Evolutionary conservation across 2,113 vertebrate species (phyloP), one percentile per base, ranked within the genome.

Genomic region (Cathartes aura): DNA sequence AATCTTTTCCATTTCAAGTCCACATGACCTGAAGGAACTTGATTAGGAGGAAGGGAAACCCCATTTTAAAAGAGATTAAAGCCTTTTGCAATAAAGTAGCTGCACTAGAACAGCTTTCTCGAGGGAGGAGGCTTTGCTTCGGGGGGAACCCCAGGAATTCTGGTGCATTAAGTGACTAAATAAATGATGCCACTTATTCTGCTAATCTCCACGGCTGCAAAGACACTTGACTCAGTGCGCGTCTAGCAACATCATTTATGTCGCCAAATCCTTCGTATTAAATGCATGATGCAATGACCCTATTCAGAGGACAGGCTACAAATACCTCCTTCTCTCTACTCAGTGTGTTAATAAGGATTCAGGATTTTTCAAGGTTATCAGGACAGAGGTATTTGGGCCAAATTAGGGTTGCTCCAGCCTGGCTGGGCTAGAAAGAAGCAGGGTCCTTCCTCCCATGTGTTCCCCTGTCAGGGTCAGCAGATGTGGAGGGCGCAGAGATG

Each of bases 41-140:
- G 67, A 84, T 95, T 75, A 71, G 64, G 63, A 90, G 52, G 86
- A 93, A 60, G 42, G 43, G 62, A 95, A 96, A 58, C 47, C 63
- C 47, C 30, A 34, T 93, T 96, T 84, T 84, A 59, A 85, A 74
- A 91, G 66, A 71, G 84, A 95, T 94, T 95, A 90, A 96, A 93
- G 42, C 56, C 27, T 93, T 89, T 56, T 64, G 45, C 58, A 50
- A 12, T 63, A 16, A 93, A 85, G 53, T 87, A 45, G 32, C 66
- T 89, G 48, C 40, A 47, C 34, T 26, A 50, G 66, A 89, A 34
- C 34, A 72, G 87, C 64, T 88, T 87, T 81, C 50, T 30, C 1
- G 1, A 63, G 59, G 50, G 59, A 58, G 74, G 48, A 86, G 30
- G 76, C 52, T 86, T 80, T 76, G 40, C 63, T 81, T 48, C 3